Conservation (phyloP, 2,113 vertebrate species). For the Forbesichthys agassizii region DNA sequence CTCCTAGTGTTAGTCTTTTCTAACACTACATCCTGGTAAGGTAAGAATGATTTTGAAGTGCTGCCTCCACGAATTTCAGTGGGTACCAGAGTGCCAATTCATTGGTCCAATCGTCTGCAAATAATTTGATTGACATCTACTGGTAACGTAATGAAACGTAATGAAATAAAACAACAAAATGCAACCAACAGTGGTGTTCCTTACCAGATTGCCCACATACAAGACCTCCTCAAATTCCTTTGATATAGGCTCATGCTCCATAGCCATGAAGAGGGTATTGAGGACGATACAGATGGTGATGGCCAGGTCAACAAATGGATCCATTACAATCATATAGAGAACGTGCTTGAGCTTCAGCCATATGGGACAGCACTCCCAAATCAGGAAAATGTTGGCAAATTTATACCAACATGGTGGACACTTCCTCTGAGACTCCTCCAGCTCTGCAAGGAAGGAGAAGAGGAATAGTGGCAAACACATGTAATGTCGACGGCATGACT, state of each 20-base stretch:
- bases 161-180: background rate
- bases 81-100: too few relatives aligned
- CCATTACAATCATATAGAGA: slow-evolving; percentile 93
- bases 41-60: too few relatives aligned
- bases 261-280: slow-evolving; percentile 98
- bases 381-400: slow-evolving; percentile 91
- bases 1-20: too few relatives aligned
- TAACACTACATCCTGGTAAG: too few relatives aligned
- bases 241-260: slow-evolving; percentile 98
- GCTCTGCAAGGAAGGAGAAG: slow-evolving; percentile 72
- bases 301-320: slow-evolving; percentile 96
- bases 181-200: slow-evolving; percentile 35
- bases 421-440: slow-evolving; percentile 95
- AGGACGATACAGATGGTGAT: slow-evolving; percentile 99
- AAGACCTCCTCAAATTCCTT: slow-evolving; percentile 82
- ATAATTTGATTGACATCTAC: too few relatives aligned
- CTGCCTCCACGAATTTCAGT: too few relatives aligned
- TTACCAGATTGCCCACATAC: slow-evolving; percentile 91
- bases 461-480: background rate
- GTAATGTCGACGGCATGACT: too few relatives aligned
- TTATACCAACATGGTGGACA: slow-evolving; percentile 99
- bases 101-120: too few relatives aligned
- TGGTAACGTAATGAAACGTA: slow-evolving; percentile 1
- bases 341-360: slow-evolving; percentile 96
- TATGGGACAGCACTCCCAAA: slow-evolving; percentile 93